Evolutionary conservation across 1,140 invertebrate genomes (phyloP).

Genomic region (Myzus persicae): DNA sequence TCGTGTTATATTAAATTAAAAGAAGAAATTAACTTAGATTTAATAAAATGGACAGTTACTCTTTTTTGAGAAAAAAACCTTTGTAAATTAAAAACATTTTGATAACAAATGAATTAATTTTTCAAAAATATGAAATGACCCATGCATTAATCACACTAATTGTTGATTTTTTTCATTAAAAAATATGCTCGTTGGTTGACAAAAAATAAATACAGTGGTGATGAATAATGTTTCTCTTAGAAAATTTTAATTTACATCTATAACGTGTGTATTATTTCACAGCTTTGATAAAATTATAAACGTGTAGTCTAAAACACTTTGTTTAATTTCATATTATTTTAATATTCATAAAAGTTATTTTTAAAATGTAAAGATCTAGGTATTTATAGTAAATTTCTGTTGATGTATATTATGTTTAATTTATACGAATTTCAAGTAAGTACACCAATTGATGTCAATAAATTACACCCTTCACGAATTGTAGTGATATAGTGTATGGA

Average conservation of each 20-base stretch:
- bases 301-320: not conserved
- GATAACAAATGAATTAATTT: conserved; percentile 14
- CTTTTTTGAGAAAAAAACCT: not conserved
- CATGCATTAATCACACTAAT: not conserved
- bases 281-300: not conserved
- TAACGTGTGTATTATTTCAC: not conserved
- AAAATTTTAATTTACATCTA: not conserved
- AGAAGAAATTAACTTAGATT: not conserved
- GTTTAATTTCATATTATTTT: not conserved
- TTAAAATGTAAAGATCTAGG: not conserved
- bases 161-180: not conserved
- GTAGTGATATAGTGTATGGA: no score
- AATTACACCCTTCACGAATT: not conserved
- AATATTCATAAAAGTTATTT: not conserved
- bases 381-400: not conserved
- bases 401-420: not conserved
- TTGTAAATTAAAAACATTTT: not conserved
- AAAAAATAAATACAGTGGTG: not conserved
- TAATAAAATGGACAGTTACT: not conserved
- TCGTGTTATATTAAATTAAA: not conserved
- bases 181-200: not conserved
- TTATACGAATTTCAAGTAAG: not conserved
- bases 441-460: not conserved
- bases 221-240: not conserved
- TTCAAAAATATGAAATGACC: not conserved